Percentiles rank a stretch among this genome's conserved stretches.
These are phyloP conservation scores for Dendronephthya gigantea DNA, from an alignment of 64 coral and sea anemone species.

Conservation along the genomic window DNA sequence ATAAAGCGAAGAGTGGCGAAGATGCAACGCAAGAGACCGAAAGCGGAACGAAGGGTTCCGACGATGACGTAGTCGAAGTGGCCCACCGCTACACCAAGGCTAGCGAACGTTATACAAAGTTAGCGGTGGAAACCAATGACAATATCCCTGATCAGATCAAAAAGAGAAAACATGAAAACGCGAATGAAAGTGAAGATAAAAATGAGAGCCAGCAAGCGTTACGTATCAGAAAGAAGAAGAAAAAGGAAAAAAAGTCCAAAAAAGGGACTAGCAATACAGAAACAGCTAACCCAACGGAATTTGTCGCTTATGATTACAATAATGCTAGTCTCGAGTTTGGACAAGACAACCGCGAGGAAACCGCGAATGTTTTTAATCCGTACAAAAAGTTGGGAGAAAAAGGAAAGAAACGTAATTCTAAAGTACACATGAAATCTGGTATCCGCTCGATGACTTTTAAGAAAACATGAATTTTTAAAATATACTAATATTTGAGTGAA, in stretches of 20 bases:
- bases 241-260: neutral
- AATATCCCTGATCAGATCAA: neutral
- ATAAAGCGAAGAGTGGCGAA: neutral
- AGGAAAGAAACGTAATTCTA: neutral
- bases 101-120: neutral
- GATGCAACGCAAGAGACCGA: neutral
- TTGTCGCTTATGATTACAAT: neutral
- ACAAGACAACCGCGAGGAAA: neutral
- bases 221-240: neutral
- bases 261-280: neutral
- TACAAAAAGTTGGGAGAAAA: neutral
- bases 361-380: neutral
- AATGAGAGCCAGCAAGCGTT: neutral
- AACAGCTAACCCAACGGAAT: neutral
- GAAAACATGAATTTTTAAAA: neutral
- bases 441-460: neutral
- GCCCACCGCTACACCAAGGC: neutral
- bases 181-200: neutral
- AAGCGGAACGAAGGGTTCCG: neutral
- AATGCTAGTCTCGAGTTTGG: neutral
- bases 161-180: neutral
- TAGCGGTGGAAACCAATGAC: neutral
- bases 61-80: neutral
- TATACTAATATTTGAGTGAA: neutral
- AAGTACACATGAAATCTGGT: neutral